Evolutionary conservation across 2,797 vertebrate species (phyloP), one percentile per base, ranked within the genome.

Genomic region (Pipistrellus kuhlii): DNA sequence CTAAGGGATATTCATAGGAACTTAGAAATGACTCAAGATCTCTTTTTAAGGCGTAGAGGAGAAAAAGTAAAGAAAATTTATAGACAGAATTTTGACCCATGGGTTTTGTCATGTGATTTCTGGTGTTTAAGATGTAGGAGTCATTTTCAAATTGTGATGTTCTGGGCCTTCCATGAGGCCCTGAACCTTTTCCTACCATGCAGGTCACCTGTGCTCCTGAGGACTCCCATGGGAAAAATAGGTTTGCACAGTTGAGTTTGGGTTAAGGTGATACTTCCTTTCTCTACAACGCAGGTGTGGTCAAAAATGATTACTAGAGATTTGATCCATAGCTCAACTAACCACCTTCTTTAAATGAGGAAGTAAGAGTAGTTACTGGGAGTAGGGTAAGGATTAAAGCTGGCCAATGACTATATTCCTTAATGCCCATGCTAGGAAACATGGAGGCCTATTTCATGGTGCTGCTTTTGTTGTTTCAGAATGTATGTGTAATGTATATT

Each of bases 1-100:
- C 93, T 96, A 96, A 95, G 94, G 69, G 90, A 93, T 88, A 93
- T 93, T 92, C 93, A 88, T 87, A 84, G 95, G 75, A 88, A 32
- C 57, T 96, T 90, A 86, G 87, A 88, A 75, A 85, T 90, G 69
- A 94, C 18, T 93, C 69, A 87, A 82, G 82, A 90, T 68, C 66
- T 93, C 82, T 38, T 62, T 95, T 90, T 96, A 89, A 96, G 88
- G n/a, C 87, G 30, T 72, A 77, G 94, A 92, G 62, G 25, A 94
- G 68, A 73, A 84, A 96, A 93, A 62, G 17, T 82, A 78, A 92
- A 51, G 55, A 89, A 88, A 92, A 86, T 32, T 69, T 89, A 80
- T 32, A 91, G 87, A 48, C 75, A 90, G 51, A 44, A 89, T 90
- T 81, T 91, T 90, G 81, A 91, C 55, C 85, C 55, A 23, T 77